Evolutionary conservation across 1,140 invertebrate genomes (phyloP).

Genomic region (Achroia grisella): DNA sequence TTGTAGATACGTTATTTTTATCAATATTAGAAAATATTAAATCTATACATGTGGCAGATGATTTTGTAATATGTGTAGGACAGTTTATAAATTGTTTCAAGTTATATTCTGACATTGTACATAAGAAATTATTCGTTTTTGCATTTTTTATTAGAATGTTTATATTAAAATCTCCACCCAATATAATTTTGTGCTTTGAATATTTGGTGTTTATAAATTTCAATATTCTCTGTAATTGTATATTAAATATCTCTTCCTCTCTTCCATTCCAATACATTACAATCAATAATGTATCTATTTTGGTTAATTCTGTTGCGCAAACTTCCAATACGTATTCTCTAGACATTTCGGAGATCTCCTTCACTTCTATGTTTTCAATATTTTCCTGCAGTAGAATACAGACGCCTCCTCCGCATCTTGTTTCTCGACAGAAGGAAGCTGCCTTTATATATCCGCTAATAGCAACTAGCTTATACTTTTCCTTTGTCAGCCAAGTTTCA

Average conservation of each 20-base stretch:
- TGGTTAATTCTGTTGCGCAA: conserved; percentile 3
- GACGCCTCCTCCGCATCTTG: conserved; percentile 5
- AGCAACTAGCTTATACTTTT: background rate
- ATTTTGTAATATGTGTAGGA: conserved; percentile 5
- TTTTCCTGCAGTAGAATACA: conserved; percentile 7
- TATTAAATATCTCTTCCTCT: conserved; percentile 3
- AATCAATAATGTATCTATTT: conserved; percentile 2
- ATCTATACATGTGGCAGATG: conserved; percentile 3
- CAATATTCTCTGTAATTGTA: no score
- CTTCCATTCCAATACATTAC: conserved; percentile 6
- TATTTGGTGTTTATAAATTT: no score
- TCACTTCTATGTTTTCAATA: conserved; percentile 3
- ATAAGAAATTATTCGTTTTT: no score
- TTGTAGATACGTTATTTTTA: no score
- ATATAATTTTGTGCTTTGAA: conserved; percentile 5
- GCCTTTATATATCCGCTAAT: conserved; percentile 6
- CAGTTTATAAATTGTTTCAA: conserved; percentile 8
- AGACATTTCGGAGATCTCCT: conserved; percentile 5
- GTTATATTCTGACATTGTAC: conserved; percentile 8
- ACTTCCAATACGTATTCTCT: conserved; percentile 9
- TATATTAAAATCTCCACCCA: conserved; percentile 14
- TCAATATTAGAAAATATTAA: conserved; percentile 10
- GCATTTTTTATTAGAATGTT: conserved; percentile 6
- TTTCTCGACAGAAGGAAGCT: conserved; percentile 5
- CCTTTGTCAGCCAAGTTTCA: conserved; percentile 6